Evolutionary conservation across 2,113 vertebrate genomes (phyloP), one percentile per base, ranked within the genome.

Genomic region (Callocephalon fimbriatum): DNA sequence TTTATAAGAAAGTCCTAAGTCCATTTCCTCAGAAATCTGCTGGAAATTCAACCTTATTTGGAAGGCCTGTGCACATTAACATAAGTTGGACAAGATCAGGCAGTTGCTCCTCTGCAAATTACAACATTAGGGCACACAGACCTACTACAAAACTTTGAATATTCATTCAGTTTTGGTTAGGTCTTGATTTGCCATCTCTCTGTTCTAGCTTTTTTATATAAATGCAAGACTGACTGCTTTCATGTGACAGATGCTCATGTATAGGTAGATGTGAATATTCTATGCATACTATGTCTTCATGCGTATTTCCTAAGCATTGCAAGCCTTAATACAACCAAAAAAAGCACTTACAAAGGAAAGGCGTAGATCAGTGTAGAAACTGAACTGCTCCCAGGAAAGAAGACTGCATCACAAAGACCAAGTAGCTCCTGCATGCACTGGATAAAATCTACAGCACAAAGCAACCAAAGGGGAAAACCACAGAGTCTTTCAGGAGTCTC

Each of bases 231-330:
- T 32, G 10, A 90, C 7, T 63, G 27, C 20, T 86, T 91, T 63
- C 50, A 94, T 22, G 15, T 58, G 84, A 81, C 86, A 92, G 91
- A 61, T 47, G 21, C 92, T 94, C 93, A 95, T 80, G 92, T 96
- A 86, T 13, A 58, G 15, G 45, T 19, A 90, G 31, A 53, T 78
- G 14, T 66, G 12, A 48, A 66, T 9, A 50, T 22, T 79, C 40
- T 70, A 31, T 15, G 17, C 45, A 50, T 12, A 61, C 27, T 87
- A 62, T 6, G 45, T 10, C 6, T 68, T 70, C 70, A 85, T 44
- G 53, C 65, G 20, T 8, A 71, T 27, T 40, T 37, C 17, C 66
- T 42, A 66, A 87, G 4, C 35, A 40, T 1, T 47, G n/a, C 78
- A 90, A 38, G 22, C 66, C 62, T 40, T 73, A 59, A 44, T 11